These are phyloP conservation scores for Planococcus citri DNA, from an alignment of 1,140 invertebrate genomes.

Conservation along the genomic window DNA sequence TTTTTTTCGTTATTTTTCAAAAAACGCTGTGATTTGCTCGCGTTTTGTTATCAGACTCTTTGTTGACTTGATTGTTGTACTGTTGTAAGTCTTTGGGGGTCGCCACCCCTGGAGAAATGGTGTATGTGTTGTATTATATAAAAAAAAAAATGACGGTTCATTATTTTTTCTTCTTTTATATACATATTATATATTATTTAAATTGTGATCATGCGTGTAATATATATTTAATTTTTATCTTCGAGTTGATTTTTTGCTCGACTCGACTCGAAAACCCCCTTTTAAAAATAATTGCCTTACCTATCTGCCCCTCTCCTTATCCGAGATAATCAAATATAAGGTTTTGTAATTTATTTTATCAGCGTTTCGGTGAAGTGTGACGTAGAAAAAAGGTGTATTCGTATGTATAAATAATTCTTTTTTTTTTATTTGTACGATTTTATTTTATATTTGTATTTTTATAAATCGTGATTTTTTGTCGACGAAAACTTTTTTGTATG, in stretches of 20 bases:
- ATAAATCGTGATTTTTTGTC: neutral
- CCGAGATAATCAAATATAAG: neutral
- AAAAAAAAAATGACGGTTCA: neutral
- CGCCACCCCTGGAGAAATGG: no score
- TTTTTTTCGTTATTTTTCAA: neutral
- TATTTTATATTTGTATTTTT: conserved; percentile 3
- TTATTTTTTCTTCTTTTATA: no score
- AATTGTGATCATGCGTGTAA: neutral
- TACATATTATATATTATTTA: no score
- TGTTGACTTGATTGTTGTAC: neutral
- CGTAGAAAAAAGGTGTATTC: neutral
- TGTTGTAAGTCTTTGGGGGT: no score
- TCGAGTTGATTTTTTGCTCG: no score
- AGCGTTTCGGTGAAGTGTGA: neutral
- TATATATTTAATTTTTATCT: neutral
- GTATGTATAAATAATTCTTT: no score
- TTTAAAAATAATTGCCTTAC: no score
- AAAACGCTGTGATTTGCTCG: neutral
- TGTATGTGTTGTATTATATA: neutral
- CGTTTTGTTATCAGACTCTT: neutral
- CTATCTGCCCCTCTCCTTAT: neutral
- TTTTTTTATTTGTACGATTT: neutral
- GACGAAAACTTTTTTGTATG: neutral
- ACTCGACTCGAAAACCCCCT: no score
- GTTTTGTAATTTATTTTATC: neutral